phyloP scores from a whole-genome alignment of 2,113 vertebrate genomes.

The Megaceryle torquata region DNA sequence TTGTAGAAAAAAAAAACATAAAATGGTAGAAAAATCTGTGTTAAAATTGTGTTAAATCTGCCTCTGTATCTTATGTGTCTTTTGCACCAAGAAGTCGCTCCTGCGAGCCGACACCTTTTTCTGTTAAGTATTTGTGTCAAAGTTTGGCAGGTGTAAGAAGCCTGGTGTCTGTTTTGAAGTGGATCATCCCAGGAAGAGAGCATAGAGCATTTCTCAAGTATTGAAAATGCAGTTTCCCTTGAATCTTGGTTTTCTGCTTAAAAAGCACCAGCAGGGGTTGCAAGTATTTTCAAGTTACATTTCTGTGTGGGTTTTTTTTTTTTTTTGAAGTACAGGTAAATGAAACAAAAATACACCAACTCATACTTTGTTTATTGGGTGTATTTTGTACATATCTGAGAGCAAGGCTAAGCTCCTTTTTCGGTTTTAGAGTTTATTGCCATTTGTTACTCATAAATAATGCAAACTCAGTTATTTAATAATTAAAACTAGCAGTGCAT shows the following conservation, averaged over 20 bases:
- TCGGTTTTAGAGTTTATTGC: neutral
- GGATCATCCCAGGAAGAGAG: neutral
- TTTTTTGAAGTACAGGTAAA: neutral
- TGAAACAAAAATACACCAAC: neutral
- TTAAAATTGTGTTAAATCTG: neutral
- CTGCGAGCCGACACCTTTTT: neutral
- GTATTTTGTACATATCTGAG: neutral
- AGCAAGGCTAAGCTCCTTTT: neutral
- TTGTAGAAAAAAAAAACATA: neutral
- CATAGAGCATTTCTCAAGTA: neutral
- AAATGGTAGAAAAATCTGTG: neutral
- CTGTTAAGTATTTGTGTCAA: neutral
- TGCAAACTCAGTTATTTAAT: neutral
- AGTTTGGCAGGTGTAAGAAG: neutral
- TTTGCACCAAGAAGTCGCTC: neutral
- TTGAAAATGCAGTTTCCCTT: neutral
- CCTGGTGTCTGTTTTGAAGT: neutral
- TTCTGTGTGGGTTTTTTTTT: rapidly evolving
- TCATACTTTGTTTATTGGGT: too few species aligned
- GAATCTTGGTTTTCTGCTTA: neutral
- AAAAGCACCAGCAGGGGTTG: neutral
- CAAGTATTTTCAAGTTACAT: neutral
- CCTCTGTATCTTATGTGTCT: neutral
- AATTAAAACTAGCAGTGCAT: neutral
- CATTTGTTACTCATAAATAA: neutral